Evolutionary conservation across 2,888 invertebrate genomes (phyloP).

Genomic region (Megamerina dolium): DNA sequence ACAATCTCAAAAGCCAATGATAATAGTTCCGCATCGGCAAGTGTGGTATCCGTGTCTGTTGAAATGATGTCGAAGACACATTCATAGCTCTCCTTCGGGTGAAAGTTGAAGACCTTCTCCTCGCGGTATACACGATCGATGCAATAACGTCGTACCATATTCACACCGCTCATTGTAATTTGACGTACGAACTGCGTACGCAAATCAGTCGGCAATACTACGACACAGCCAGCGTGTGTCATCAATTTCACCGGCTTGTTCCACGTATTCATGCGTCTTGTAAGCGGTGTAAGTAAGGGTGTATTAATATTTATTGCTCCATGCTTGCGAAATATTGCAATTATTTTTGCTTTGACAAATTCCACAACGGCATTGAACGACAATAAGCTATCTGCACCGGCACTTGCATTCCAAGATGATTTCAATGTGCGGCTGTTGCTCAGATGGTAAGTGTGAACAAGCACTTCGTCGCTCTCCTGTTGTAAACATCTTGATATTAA

Average conservation of each 20-base stretch:
- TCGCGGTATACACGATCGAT: constrained; percentile 84
- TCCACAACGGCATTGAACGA: constrained; percentile 48
- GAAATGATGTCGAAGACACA: constrained; percentile 92
- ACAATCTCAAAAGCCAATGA: constrained; percentile 71
- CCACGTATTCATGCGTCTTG: constrained; percentile 46
- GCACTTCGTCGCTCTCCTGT: constrained; percentile 45
- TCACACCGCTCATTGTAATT: constrained; percentile 72
- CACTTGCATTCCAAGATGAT: constrained; percentile 39
- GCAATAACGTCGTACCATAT: constrained; percentile 74
- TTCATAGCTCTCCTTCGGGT: constrained; percentile 83
- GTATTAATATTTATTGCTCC: constrained; percentile 75
- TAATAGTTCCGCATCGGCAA: constrained; percentile 82
- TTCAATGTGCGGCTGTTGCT: constrained; percentile 46
- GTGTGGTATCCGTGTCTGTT: constrained; percentile 63
- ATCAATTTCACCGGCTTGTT: constrained; percentile 65
- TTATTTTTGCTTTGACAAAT: constrained; percentile 48
- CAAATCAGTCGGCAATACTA: constrained; percentile 80
- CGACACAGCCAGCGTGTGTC: constrained; percentile 80
- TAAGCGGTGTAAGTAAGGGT: constrained; percentile 74
- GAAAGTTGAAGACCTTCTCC: constrained; percentile 70
- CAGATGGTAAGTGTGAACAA: constrained; percentile 76
- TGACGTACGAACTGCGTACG: constrained; percentile 74
- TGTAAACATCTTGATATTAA: constrained; percentile 52
- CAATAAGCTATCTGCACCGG: constrained; percentile 44
- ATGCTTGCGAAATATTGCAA: constrained; percentile 64